Percentiles rank a stretch among this genome's conserved stretches.
These are phyloP conservation scores for Mastomys coucha DNA, from an alignment of 2,113 vertebrate genomes.

Conservation along the genomic window DNA sequence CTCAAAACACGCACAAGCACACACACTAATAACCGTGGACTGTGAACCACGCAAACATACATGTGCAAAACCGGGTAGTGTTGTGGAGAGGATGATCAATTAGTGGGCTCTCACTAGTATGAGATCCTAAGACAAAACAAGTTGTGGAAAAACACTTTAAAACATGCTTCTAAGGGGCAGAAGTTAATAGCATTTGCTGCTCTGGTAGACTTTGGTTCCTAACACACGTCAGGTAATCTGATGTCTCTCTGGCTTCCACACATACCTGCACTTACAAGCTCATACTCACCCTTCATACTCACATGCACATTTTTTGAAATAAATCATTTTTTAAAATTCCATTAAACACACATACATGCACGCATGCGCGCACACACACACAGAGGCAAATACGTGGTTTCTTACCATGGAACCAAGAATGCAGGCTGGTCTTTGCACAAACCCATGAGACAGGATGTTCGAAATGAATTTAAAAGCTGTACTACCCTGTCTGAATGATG, in stretches of 20 bases:
- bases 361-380: neutral
- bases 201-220: neutral
- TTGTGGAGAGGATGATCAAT: neutral
- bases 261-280: neutral
- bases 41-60: neutral
- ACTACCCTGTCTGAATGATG: neutral
- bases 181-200: neutral
- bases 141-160: neutral
- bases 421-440: neutral
- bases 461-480: neutral
- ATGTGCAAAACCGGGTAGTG: neutral
- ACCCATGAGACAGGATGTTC: neutral
- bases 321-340: neutral
- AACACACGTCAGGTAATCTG: neutral
- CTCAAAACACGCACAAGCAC: neutral
- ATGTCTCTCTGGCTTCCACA: no score
- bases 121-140: neutral
- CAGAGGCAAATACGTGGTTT: slow-evolving; percentile 11
- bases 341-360: neutral
- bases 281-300: neutral
- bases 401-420: neutral
- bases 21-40: neutral
- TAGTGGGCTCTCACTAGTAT: neutral
- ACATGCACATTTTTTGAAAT: neutral
- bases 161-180: neutral